Conservation (phyloP, 2,113 vertebrate genomes). For the Vombatus ursinus region DNA sequence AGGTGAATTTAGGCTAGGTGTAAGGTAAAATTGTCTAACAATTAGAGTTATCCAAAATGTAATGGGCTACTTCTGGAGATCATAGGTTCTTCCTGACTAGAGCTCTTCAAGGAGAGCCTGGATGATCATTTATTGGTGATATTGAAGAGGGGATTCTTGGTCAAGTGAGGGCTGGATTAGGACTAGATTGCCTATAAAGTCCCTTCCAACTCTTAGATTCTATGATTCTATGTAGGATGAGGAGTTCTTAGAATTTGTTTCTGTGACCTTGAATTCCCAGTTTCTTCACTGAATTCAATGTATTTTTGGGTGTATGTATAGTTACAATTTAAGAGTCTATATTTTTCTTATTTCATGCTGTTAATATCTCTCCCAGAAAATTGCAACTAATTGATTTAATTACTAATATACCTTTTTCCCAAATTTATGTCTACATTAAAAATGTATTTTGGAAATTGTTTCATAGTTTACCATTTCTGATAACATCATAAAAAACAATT, state of each 20-base stretch:
- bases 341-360: conserved; percentile 20
- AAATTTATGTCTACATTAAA: conserved; percentile 49
- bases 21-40: too few species aligned
- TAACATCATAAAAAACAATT: conserved; percentile 45
- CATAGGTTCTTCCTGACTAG: too few species aligned
- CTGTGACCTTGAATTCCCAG: not conserved
- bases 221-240: not conserved
- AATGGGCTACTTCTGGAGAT: too few species aligned
- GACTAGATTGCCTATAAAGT: not conserved
- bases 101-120: too few species aligned
- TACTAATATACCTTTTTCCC: conserved; percentile 22
- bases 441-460: conserved; percentile 18
- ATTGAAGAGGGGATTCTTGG: not conserved
- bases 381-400: conserved; percentile 42
- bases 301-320: not conserved
- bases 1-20: too few species aligned
- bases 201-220: not conserved
- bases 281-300: not conserved
- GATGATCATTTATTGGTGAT: too few species aligned
- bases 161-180: not conserved
- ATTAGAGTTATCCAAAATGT: too few species aligned
- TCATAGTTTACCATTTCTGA: conserved; percentile 38
- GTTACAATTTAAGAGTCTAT: not conserved
- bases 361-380: conserved; percentile 48
- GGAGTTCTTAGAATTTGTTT: conserved; percentile 26